Evolutionary conservation across 1,140 invertebrate genomes (phyloP).

Genomic region (Heliconius nattereri): DNA sequence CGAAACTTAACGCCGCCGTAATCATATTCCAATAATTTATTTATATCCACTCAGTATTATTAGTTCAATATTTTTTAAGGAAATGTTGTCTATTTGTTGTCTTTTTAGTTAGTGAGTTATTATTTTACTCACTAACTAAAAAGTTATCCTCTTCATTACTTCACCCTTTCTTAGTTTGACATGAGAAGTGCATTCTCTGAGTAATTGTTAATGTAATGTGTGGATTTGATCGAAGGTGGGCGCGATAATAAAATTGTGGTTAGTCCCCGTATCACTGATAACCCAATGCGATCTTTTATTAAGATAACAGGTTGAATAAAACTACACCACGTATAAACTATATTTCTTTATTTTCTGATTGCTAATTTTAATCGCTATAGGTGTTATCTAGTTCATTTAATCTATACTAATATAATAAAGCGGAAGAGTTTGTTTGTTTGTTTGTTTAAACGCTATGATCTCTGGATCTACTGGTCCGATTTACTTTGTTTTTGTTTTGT

Average conservation of each 20-base stretch:
- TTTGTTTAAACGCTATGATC: no score
- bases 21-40: no score
- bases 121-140: background rate
- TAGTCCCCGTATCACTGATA: constrained; percentile 19
- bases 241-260: constrained; percentile 16
- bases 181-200: background rate
- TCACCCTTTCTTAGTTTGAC: background rate
- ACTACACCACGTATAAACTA: background rate
- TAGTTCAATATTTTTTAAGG: background rate
- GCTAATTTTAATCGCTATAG: background rate
- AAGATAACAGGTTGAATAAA: constrained; percentile 12
- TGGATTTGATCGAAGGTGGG: no score
- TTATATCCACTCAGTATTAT: no score
- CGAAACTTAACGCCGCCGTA: no score
- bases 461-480: no score
- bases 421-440: no score
- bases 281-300: background rate
- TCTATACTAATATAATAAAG: no score
- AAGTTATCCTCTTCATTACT: background rate
- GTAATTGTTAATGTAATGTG: background rate
- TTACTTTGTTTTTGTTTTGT: no score
- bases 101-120: background rate
- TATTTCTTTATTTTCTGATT: constrained; percentile 17
- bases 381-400: background rate
- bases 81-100: background rate